Evolutionary conservation across 2,797 vertebrate species (phyloP), one percentile per base, ranked within the genome.

Genomic region (Esox masquinongy): DNA sequence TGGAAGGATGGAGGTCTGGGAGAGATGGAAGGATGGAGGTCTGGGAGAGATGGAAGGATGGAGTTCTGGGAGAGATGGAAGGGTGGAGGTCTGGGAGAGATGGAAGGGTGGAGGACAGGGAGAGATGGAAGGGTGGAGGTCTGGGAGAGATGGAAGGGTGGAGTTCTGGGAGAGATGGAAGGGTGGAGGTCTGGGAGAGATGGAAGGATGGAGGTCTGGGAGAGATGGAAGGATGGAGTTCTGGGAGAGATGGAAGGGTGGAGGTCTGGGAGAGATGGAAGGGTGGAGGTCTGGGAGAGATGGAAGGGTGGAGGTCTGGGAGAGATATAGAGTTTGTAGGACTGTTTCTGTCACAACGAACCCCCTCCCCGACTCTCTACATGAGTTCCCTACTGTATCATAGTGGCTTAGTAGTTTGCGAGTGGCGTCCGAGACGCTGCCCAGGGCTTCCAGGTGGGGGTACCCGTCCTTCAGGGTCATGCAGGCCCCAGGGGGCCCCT

Each of bases 361-460:
- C 56, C 68, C 61, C 24, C 29, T 34, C 68, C 70, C 63, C n/a
- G 1, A 70, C 31, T 73, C 47, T 67, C 72, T 66, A 68, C 39
- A 49, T 19, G 39, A 4, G 6, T 73, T 0, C 7, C 95, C 90
- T 87, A 99, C 97, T 94, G 94, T 92, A 80, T 99, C 96, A 1
- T 98, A 99, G 0, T 96, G 95, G 1, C 93, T 85, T 70, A 99
- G 93, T 80, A 98, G 91, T 85, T 97, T 99, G 53, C 96, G 96
- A 36, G 96, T 97, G 74, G 94, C 87, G 0, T 99, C 98, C 0
- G 95, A 92, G 76, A 96, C 75, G 66, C 82, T 85, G 39, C 93
- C 93, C 82, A 95, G 83, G 1, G 96, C 88, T 89, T 99, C 98
- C 82, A 99, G 92, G 83, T 93, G 95, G 0, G 98, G 98, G 83